Evolutionary conservation across 1,140 invertebrate genomes (phyloP), one percentile per base, ranked within the genome.

Genomic region (Adoxophyes honmai): DNA sequence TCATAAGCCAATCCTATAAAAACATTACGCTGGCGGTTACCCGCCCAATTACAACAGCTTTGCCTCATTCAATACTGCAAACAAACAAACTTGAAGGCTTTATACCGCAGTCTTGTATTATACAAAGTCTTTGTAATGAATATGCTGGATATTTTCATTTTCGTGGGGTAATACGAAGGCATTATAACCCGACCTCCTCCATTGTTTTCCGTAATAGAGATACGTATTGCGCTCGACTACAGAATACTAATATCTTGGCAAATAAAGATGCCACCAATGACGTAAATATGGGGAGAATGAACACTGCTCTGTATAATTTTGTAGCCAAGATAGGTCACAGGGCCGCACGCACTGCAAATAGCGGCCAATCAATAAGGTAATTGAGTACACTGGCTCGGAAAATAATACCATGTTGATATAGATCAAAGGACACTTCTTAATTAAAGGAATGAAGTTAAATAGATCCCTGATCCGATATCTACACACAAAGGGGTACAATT

Each of bases 161-260:
- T 53, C 44, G 34, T 18, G 42, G 16, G 55, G 55, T 61, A 14
- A 11, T 37, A 33, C 54, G 48, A 13, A 6, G 33, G 51, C 15
- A 52, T 52, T 52, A 62, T 58, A 44, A 51, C n/a, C 55, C 53
- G 13, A 37, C 52, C 39, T 34, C 7, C 13, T 55, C 39, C 38
- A 63, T 59, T 63, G 61, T 59, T 59, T 34, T 35, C 54, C 36
- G 35, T 60, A 57, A 64, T 57, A 51, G 48, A 60, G 55, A 60
- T 60, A 36, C 35, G 39, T 55, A 61, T 58, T 55, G 53, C 58
- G 52, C 34, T 35, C 52, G 11, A 13, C 55, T 35, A 13, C 38
- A 11, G 63, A 65, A 65, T 65, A 65, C 63, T 61, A 61, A 65
- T 65, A 48, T 55, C 33, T 56, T 38, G n/a, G 55, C 35, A 56